Evolutionary conservation across 2,888 invertebrate species (phyloP), one percentile per base, ranked within the genome.

Genomic region (Glyphotaelius pellucidus): DNA sequence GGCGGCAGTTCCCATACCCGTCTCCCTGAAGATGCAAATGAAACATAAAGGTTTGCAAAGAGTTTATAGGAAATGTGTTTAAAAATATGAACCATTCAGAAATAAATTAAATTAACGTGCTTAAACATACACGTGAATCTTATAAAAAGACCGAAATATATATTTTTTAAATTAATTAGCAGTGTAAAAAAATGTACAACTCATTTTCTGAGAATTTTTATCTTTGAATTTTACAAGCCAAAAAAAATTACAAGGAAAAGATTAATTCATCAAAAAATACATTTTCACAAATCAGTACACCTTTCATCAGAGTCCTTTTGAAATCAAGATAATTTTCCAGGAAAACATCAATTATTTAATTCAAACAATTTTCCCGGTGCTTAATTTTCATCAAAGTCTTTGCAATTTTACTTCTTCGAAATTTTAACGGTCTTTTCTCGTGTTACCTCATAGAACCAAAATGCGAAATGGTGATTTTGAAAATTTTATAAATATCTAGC

Each of bases 301-400:
- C 67, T 67, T 67, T 67, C 67, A 67, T 67, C 25, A n/a, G 67
- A n/a, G 1, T 5, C 67, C 67, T 25, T 67, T 67, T 67, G 67
- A 67, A 67, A 67, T 67, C 25, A 9, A 9, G 9, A 67, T 67
- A 67, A 25, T 67, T 67, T 67, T 67, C 25, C 67, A 25, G 67
- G 67, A 67, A 67, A 67, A 67, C 67, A 67, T 67, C 67, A 67
- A 67, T 67, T 67, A 67, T 67, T 67, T 67, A 67, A n/a, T 67
- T 67, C 67, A 67, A 67, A 67, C 67, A 67, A 9, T 67, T 67
- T 67, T 25, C 25, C 25, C 67, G 2, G 7, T 25, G 25, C 67
- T 67, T 67, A n/a, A 67, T 67, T 67, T 67, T 67, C 25, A n/a
- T 25, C n/a, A 67, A 67, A 19, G 67, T 67, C 67, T 67, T 67